phyloP scores from a whole-genome alignment of 2,113 vertebrate species.

The Erinaceus europaeus region DNA sequence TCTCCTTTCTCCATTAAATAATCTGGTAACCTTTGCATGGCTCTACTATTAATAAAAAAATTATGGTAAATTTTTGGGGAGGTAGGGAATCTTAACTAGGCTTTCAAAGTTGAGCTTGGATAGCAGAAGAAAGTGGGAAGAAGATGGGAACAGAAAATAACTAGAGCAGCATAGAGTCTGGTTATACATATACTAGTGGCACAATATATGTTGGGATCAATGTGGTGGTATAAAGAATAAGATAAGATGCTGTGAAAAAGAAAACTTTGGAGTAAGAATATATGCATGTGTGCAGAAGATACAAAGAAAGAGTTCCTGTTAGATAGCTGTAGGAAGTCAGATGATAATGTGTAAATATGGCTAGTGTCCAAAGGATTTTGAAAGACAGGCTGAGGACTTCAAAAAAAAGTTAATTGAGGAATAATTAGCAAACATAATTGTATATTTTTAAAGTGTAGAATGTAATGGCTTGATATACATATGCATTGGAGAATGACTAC shows the following conservation, averaged over 20 bases:
- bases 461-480: neutral
- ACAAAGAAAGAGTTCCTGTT: neutral
- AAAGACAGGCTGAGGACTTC: slow-evolving; percentile 2
- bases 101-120: neutral
- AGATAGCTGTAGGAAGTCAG: neutral
- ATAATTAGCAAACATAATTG: neutral
- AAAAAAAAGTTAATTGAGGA: neutral
- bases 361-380: neutral
- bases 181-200: neutral
- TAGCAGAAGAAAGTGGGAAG: neutral
- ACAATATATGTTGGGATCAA: no score
- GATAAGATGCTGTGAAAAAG: neutral
- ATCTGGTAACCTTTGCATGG: no score
- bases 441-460: slow-evolving; percentile 18
- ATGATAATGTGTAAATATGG: neutral
- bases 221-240: neutral
- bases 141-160: neutral
- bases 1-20: no score
- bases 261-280: neutral
- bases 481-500: neutral
- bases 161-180: no score
- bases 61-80: neutral
- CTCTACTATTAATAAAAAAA: no score
- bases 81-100: neutral
- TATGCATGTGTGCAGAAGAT: neutral